phyloP scores from a whole-genome alignment of 2,113 vertebrate genomes.

The Rhegmatorhina hoffmannsi region DNA sequence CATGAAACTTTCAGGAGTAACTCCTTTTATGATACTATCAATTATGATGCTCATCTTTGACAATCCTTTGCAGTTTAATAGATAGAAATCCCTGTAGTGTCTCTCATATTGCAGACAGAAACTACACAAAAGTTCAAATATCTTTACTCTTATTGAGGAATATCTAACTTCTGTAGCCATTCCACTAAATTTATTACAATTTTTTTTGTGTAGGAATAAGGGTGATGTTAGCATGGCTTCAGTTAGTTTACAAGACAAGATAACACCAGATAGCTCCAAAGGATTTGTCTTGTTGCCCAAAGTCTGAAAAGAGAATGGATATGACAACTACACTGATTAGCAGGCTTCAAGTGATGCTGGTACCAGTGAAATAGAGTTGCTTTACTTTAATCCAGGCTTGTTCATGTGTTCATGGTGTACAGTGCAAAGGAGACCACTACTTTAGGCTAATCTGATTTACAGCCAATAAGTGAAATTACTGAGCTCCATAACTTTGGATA shows the following conservation, averaged over 20 bases:
- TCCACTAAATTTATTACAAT: not conserved
- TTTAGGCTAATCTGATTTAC: not conserved
- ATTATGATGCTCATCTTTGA: not conserved
- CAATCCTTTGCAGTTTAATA: not conserved
- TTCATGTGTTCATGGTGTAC: not conserved
- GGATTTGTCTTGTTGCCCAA: not conserved
- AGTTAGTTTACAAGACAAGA: not conserved
- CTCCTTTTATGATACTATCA: constrained; percentile 21
- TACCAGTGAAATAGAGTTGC: not conserved
- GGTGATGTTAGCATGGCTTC: not conserved
- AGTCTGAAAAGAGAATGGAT: not conserved
- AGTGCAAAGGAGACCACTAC: not conserved
- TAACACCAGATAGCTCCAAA: not conserved
- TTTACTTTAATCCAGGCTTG: not conserved
- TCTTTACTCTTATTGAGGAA: not conserved
- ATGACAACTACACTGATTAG: not conserved
- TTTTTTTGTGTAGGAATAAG: not conserved
- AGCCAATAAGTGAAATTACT: not conserved
- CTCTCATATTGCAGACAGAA: not conserved
- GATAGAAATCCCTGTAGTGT: not conserved
- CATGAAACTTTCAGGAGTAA: constrained; percentile 3
- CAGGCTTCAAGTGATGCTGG: not conserved
- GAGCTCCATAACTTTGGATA: not conserved
- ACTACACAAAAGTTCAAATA: not conserved
- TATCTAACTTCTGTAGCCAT: not conserved